Evolutionary conservation across 2,113 vertebrate species (phyloP).

Genomic region (Chrysochloris asiatica): DNA sequence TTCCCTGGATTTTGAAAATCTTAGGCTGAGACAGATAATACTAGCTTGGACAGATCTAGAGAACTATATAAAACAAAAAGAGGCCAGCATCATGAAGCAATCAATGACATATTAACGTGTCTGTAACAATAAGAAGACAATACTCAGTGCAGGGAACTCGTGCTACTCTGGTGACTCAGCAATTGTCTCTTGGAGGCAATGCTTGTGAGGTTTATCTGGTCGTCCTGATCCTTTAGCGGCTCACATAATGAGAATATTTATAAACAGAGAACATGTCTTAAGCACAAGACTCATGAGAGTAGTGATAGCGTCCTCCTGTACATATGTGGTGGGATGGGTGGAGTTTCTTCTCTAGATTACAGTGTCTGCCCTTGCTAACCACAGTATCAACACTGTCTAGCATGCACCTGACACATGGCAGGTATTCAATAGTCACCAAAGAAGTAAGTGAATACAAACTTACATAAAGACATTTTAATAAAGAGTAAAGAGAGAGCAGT

Average conservation of each 20-base stretch:
- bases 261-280: not conserved
- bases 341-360: not conserved
- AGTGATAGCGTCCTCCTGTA: not conserved
- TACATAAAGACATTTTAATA: not conserved
- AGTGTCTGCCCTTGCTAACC: not conserved
- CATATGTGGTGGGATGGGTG: rapidly evolving
- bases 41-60: not conserved
- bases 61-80: not conserved
- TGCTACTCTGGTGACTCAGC: not conserved
- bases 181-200: not conserved
- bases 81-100: not conserved
- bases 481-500: not conserved
- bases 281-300: not conserved
- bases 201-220: not conserved
- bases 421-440: not conserved
- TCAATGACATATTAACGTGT: rapidly evolving
- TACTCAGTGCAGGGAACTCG: not conserved
- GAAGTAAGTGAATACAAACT: not conserved
- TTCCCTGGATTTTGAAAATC: not conserved
- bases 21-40: not conserved
- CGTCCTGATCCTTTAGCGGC: not conserved
- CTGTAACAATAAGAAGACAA: rapidly evolving
- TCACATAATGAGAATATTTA: not conserved
- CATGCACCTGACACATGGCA: not conserved
- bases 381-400: not conserved